These are phyloP conservation scores for Polypedilum pembai DNA, from an alignment of 1,140 invertebrate genomes.

Conservation along the genomic window DNA sequence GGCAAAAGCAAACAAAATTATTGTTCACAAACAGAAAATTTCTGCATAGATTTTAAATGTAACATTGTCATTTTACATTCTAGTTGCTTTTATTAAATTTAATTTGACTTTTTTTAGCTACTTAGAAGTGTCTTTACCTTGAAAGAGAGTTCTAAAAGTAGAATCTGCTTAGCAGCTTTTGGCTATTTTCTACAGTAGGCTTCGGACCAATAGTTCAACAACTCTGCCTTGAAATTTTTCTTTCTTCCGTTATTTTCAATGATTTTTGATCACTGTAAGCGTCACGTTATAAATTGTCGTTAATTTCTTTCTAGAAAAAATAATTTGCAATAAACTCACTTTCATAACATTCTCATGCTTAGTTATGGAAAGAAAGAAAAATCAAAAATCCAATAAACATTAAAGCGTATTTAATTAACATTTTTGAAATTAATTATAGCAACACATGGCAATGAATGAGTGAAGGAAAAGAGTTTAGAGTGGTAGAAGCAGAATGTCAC, in stretches of 20 bases:
- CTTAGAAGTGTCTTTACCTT: neutral
- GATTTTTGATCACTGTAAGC: neutral
- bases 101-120: no score
- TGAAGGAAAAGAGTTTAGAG: neutral
- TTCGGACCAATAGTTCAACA: no score
- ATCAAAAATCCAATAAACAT: constrained; percentile 27
- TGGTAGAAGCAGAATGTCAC: neutral
- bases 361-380: neutral
- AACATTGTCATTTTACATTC: no score
- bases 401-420: constrained; percentile 27
- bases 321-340: constrained; percentile 25
- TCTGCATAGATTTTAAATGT: no score
- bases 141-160: no score
- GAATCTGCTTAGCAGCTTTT: no score
- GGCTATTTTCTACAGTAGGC: no score
- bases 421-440: constrained; percentile 21
- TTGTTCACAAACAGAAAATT: constrained; percentile 14
- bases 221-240: neutral
- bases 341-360: neutral
- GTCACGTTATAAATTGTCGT: constrained; percentile 10
- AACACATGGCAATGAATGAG: constrained; percentile 5
- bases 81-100: no score
- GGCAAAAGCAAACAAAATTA: no score
- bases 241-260: neutral
- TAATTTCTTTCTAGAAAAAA: neutral